Evolutionary conservation across 2,888 invertebrate genomes (phyloP).

Genomic region (Miltochrista miniata): DNA sequence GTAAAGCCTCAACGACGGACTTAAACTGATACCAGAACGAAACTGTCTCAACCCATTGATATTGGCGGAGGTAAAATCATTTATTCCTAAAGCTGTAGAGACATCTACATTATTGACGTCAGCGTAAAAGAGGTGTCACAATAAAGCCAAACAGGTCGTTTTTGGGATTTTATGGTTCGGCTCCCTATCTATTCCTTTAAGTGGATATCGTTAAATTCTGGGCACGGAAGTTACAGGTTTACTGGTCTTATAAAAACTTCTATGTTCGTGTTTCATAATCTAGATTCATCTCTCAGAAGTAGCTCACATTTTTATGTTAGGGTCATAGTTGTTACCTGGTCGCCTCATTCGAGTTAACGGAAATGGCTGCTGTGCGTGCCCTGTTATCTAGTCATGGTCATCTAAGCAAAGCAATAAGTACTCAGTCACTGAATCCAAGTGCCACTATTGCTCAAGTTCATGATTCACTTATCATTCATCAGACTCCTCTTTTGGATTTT

Average conservation of each 20-base stretch:
- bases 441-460: no score
- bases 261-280: background rate
- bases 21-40: background rate
- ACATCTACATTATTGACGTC: slow-evolving; percentile 2
- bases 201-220: slow-evolving; percentile 2
- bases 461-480: no score
- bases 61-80: background rate
- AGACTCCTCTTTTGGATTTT: no score
- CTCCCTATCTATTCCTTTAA: slow-evolving; percentile 1
- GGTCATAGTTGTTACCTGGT: no score
- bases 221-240: background rate
- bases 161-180: background rate
- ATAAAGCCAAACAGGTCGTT: slow-evolving; percentile 3
- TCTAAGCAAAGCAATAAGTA: no score
- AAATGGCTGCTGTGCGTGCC: background rate
- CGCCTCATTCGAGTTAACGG: no score
- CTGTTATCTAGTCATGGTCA: no score
- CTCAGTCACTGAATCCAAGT: no score
- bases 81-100: background rate
- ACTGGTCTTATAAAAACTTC: background rate
- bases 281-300: background rate
- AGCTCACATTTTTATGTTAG: no score
- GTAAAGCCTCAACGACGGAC: background rate
- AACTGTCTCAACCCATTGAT: background rate
- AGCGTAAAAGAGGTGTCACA: slow-evolving; percentile 8